Percentiles rank a stretch among this genome's conserved stretches.
These are phyloP conservation scores for Lepus europaeus DNA, from an alignment of 2,113 vertebrate species.

Conservation along the genomic window DNA sequence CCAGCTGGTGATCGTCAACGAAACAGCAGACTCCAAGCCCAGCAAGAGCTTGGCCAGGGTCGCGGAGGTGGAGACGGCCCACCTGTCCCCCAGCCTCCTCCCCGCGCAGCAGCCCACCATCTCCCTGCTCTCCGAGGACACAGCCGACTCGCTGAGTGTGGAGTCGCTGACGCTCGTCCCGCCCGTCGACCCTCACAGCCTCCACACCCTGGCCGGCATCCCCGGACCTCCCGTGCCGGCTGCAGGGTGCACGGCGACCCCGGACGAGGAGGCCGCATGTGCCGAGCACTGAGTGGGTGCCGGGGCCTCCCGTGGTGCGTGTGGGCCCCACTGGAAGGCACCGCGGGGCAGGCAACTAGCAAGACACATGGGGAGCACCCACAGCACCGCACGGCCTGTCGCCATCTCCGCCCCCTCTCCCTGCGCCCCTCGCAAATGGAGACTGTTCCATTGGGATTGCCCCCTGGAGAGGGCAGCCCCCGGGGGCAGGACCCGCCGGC, in stretches of 20 bases:
- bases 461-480: background rate
- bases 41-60: conserved; percentile 80
- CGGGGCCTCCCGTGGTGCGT: conserved; percentile 22
- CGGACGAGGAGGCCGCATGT: conserved; percentile 33
- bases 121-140: conserved; percentile 94
- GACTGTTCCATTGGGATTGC: too few relatives aligned
- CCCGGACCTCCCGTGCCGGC: conserved; percentile 79
- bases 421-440: background rate
- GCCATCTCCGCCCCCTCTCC: background rate
- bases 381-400: background rate
- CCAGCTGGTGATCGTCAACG: conserved; percentile 75
- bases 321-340: background rate
- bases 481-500: background rate
- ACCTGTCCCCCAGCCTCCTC: conserved; percentile 96
- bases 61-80: conserved; percentile 82
- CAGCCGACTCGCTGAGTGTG: conserved; percentile 91
- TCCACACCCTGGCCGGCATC: conserved; percentile 85
- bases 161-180: conserved; percentile 97
- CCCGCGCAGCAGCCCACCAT: conserved; percentile 96
- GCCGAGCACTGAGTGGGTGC: conserved; percentile 56
- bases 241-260: conserved; percentile 42
- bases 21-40: conserved; percentile 77
- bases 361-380: background rate
- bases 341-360: background rate
- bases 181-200: conserved; percentile 91